Conservation (phyloP, 2,888 invertebrate genomes). For the Spialia ferax region DNA sequence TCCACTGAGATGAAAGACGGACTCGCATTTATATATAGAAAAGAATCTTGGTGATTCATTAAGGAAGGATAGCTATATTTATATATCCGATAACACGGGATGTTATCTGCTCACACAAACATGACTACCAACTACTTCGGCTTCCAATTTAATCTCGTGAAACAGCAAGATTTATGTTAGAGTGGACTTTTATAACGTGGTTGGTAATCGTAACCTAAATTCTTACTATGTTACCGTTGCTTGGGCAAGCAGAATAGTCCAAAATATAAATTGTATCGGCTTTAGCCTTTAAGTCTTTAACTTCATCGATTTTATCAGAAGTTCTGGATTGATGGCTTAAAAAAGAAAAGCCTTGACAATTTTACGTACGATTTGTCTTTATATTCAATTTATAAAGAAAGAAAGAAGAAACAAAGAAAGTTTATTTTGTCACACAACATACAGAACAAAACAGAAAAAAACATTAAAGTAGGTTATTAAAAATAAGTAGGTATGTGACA, state of each 20-base stretch:
- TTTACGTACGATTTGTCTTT: too few species aligned
- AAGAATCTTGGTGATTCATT: conserved; percentile 34
- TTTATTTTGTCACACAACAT: too few species aligned
- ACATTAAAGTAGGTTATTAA: too few species aligned
- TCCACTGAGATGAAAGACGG: conserved; percentile 3
- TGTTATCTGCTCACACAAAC: conserved; percentile 37
- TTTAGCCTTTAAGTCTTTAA: neutral
- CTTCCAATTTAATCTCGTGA: conserved; percentile 39
- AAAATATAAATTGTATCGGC: neutral
- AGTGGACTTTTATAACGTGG: conserved; percentile 24
- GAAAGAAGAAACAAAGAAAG: too few species aligned
- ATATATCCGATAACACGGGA: conserved; percentile 39
- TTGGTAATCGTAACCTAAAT: conserved; percentile 23
- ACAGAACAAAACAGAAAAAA: too few species aligned
- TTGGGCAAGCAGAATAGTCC: neutral
- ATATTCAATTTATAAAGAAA: too few species aligned
- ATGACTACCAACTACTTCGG: conserved; percentile 31
- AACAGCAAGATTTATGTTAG: conserved; percentile 37
- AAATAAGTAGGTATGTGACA: too few species aligned
- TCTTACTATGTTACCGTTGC: conserved; percentile 13
- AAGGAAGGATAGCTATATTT: conserved; percentile 34
- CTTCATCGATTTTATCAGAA: neutral
- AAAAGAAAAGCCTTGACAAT: neutral
- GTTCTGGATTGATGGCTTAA: neutral
- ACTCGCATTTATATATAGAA: conserved; percentile 20